These are phyloP conservation scores for Cyprinodon variegatus DNA, from an alignment of 2,113 vertebrate genomes.

Conservation along the genomic window DNA sequence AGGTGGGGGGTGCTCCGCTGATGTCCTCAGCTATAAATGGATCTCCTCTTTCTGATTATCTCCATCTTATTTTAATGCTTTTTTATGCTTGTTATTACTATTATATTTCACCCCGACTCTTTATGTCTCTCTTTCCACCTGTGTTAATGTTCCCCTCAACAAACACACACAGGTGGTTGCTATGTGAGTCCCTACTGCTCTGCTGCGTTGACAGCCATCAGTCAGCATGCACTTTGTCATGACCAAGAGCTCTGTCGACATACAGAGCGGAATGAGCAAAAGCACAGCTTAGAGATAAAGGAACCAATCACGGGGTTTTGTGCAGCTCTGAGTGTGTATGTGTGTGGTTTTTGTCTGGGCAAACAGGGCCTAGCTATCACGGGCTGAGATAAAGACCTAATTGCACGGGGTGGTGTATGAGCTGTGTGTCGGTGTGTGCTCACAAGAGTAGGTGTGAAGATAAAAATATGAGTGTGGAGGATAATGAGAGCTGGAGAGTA, in stretches of 20 bases:
- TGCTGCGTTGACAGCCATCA: conserved; percentile 66
- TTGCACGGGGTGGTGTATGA: conserved; percentile 30
- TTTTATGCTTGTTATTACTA: conserved; percentile 39
- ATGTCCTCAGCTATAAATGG: conserved; percentile 58
- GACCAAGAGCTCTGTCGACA: conserved; percentile 66
- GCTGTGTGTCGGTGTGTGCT: conserved; percentile 53
- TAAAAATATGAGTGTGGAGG: conserved; percentile 56
- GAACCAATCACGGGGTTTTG: conserved; percentile 36
- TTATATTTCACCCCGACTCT: conserved; percentile 30
- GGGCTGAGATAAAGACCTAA: conserved; percentile 58
- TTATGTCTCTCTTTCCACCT: conserved; percentile 36
- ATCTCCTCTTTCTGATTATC: conserved; percentile 39
- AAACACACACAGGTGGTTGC: neutral
- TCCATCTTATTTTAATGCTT: conserved; percentile 19
- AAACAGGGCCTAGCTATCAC: conserved; percentile 44
- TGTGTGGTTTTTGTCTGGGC: conserved; percentile 26
- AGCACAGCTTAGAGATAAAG: conserved; percentile 40
- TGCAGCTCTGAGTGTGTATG: conserved; percentile 18
- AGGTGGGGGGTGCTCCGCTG: conserved; percentile 8
- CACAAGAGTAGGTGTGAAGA: conserved; percentile 64
- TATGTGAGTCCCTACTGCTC: conserved; percentile 38
- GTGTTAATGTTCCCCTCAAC: neutral
- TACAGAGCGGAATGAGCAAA: conserved; percentile 41
- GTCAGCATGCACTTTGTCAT: conserved; percentile 61
- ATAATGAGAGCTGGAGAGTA: conserved; percentile 39